Evolutionary conservation across 1,140 invertebrate species (phyloP).

Genomic region (Subanguina moxae): DNA sequence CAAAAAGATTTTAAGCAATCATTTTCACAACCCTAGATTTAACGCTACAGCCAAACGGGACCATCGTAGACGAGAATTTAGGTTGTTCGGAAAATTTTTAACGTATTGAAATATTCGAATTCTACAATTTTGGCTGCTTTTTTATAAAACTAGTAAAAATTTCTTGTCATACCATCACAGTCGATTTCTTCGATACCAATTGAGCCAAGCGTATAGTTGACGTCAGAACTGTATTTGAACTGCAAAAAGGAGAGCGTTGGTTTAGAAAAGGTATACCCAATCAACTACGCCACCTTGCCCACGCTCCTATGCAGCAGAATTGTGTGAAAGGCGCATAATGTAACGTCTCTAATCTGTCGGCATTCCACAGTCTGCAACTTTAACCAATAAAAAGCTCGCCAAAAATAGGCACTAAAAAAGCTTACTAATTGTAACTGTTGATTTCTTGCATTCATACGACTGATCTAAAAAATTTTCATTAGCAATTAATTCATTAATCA

Average conservation of each 20-base stretch:
- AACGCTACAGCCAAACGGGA: too few relatives aligned
- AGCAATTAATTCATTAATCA: not conserved
- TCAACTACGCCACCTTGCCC: conserved; percentile 33
- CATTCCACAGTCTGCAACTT: conserved; percentile 41
- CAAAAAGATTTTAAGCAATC: too few relatives aligned
- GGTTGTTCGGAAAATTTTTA: too few relatives aligned
- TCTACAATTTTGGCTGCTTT: too few relatives aligned
- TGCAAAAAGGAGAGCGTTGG: conserved; percentile 8
- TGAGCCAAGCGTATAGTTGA: conserved; percentile 44
- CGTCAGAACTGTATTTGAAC: conserved; percentile 36
- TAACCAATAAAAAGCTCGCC: not conserved
- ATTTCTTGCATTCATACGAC: conserved; percentile 49
- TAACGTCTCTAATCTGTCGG: conserved; percentile 39
- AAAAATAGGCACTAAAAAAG: conserved; percentile 1
- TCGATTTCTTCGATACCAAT: conserved; percentile 39
- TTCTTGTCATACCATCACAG: conserved; percentile 31
- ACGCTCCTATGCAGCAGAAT: conserved; percentile 36
- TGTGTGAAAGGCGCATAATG: conserved; percentile 44
- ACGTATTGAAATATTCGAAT: too few relatives aligned
- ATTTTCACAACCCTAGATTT: too few relatives aligned
- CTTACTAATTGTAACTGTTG: conserved; percentile 47
- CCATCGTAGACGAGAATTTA: too few relatives aligned
- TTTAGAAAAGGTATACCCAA: not conserved
- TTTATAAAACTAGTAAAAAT: too few relatives aligned
- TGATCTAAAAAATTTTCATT: conserved; percentile 20